Evolutionary conservation across 2,113 vertebrate species (phyloP), one percentile per base, ranked within the genome.

Genomic region (Nasalis larvatus): DNA sequence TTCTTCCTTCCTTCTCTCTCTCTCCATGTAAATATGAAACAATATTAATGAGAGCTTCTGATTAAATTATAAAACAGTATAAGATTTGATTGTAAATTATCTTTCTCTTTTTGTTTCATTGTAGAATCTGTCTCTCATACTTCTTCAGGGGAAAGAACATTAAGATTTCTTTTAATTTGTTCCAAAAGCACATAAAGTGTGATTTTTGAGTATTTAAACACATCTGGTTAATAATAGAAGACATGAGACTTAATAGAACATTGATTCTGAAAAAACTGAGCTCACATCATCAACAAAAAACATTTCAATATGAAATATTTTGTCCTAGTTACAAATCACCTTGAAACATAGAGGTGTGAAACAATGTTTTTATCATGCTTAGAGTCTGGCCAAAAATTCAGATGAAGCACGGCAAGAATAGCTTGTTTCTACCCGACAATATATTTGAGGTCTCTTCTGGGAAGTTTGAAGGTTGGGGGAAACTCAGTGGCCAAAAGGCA

Each of bases 231-330:
- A 68, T 30, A 60, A n/a, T 49, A 6, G 9, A 71, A 71, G 45
- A 78, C 21, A 77, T 52, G 27, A 68, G 69, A 68, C 81, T 32
- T 74, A 86, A 23, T 47, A 32, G 54, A 25, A 40, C 8, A 71
- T 45, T n/a, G 32, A 40, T 32, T 32, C 21, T 42, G 13, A 92
- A 86, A 71, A 77, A 73, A 17, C 37, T 90, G 32, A 80, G 49
- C 4, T 97, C 52, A 82, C 4, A 56, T 80, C n/a, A 84, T 40
- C 71, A 86, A 56, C 18, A 74, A 10, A 78, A 95, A 58, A 3
- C 71, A 18, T 95, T 95, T 88, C 40, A 82, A 35, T 52, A 60
- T 60, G 58, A 96, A 89, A 32, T 96, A 82, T 91, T 81, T 87
- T 86, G 9, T 96, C 47, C 6, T 25, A 85, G 4, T 74, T 86